phyloP scores from a whole-genome alignment of 2,888 invertebrate species.

The Drosophila rellima region DNA sequence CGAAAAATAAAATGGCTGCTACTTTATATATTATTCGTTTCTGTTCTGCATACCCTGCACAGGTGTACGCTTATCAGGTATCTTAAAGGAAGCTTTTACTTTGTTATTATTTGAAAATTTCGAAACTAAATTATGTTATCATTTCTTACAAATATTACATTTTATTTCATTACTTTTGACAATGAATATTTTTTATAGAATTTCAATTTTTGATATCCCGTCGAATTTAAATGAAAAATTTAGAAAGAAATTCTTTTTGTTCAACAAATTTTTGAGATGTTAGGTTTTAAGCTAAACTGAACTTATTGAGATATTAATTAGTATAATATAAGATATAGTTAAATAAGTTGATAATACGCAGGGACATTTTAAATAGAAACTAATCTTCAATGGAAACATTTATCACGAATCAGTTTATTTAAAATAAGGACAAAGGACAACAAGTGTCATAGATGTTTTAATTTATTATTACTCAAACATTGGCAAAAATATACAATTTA shows the following conservation, averaged over 20 bases:
- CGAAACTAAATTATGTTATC: neutral
- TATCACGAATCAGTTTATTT: too few relatives aligned
- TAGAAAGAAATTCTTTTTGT: too few relatives aligned
- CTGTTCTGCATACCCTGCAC: slow-evolving; percentile 42
- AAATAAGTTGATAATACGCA: too few relatives aligned
- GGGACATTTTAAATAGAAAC: too few relatives aligned
- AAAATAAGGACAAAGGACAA: neutral
- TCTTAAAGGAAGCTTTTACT: neutral
- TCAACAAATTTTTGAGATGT: too few relatives aligned
- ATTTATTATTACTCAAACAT: neutral
- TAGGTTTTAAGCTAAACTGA: too few relatives aligned
- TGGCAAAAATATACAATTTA: neutral
- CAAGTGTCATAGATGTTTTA: neutral
- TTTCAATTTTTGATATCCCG: neutral
- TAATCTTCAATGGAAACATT: too few relatives aligned
- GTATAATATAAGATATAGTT: too few relatives aligned
- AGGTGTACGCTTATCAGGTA: slow-evolving; percentile 31
- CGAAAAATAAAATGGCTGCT: slow-evolving; percentile 78
- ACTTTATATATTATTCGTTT: slow-evolving; percentile 63
- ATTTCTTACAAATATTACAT: too few relatives aligned
- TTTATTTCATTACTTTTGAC: neutral
- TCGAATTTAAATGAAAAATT: too few relatives aligned
- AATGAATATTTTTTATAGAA: neutral
- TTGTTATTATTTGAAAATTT: neutral
- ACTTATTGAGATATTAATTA: too few relatives aligned